These are phyloP conservation scores for Aphaenogaster rudis DNA, from an alignment of 1,140 invertebrate species.

Conservation along the genomic window DNA sequence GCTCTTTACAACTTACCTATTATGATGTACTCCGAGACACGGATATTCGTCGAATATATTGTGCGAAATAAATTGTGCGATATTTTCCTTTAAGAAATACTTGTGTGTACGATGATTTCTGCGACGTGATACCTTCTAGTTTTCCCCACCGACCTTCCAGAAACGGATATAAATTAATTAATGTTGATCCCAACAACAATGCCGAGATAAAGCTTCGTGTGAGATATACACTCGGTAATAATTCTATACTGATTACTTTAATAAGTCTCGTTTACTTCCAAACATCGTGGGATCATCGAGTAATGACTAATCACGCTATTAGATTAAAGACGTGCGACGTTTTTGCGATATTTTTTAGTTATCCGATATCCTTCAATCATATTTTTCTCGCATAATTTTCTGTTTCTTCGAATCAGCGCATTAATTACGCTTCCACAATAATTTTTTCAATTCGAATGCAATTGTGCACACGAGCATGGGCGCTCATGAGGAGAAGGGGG, in stretches of 20 bases:
- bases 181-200: background rate
- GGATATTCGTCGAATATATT: slow-evolving; percentile 64
- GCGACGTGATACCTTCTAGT: background rate
- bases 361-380: background rate
- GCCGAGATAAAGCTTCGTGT: background rate
- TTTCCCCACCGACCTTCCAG: background rate
- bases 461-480: background rate
- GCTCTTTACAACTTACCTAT: slow-evolving; percentile 3
- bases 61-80: slow-evolving; percentile 75
- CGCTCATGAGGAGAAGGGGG: too few relatives aligned
- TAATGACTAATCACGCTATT: background rate
- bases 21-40: slow-evolving; percentile 18
- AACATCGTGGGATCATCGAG: background rate
- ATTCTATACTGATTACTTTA: slow-evolving; percentile 22
- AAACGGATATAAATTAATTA: background rate
- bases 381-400: background rate
- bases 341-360: slow-evolving; percentile 12
- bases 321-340: background rate
- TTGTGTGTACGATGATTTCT: slow-evolving; percentile 8
- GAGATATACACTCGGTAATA: background rate
- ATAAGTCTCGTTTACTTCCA: background rate
- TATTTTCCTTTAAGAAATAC: slow-evolving; percentile 72
- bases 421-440: background rate
- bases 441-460: background rate
- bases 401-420: background rate